Evolutionary conservation across 2,888 invertebrate genomes (phyloP).

Genomic region (Thecophora atra): DNA sequence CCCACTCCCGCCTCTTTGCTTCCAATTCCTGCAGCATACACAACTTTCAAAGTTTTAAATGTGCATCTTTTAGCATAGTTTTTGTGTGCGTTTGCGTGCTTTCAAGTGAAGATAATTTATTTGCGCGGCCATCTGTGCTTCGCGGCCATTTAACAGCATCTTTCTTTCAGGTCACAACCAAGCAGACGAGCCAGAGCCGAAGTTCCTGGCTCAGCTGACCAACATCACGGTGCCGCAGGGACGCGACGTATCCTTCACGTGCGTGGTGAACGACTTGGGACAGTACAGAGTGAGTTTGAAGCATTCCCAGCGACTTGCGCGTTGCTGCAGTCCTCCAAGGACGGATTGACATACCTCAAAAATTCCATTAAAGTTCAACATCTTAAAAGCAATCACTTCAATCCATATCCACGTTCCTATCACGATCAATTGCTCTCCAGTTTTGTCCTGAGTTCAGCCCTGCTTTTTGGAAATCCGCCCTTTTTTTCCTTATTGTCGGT

Average conservation of each 20-base stretch:
- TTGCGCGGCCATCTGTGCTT: constrained; percentile 35
- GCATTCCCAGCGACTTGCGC: neutral
- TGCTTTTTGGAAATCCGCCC: too few relatives aligned
- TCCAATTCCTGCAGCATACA: neutral
- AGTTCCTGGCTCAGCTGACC: constrained; percentile 84
- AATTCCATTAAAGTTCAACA: too few relatives aligned
- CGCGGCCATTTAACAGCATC: constrained; percentile 23
- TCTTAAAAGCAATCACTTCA: too few relatives aligned
- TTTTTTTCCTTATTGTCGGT: too few relatives aligned
- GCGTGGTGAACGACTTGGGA: constrained; percentile 89
- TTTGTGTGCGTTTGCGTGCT: neutral
- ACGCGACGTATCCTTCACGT: constrained; percentile 87
- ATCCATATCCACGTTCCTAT: too few relatives aligned
- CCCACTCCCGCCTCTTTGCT: neutral
- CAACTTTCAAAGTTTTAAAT: constrained; percentile 22
- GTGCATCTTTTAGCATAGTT: constrained; percentile 3
- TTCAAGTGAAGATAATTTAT: constrained; percentile 29
- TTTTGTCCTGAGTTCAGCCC: too few relatives aligned
- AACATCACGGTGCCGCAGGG: constrained; percentile 90
- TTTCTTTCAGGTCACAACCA: constrained; percentile 74
- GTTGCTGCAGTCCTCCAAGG: neutral
- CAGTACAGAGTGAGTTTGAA: constrained; percentile 78
- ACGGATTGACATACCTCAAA: neutral
- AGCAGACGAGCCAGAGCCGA: constrained; percentile 74
- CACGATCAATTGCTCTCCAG: too few relatives aligned